Percentiles rank a stretch among this genome's conserved stretches.
Evolutionary conservation across 2,888 invertebrate species (phyloP).

Genomic region (Watsonalla binaria): DNA sequence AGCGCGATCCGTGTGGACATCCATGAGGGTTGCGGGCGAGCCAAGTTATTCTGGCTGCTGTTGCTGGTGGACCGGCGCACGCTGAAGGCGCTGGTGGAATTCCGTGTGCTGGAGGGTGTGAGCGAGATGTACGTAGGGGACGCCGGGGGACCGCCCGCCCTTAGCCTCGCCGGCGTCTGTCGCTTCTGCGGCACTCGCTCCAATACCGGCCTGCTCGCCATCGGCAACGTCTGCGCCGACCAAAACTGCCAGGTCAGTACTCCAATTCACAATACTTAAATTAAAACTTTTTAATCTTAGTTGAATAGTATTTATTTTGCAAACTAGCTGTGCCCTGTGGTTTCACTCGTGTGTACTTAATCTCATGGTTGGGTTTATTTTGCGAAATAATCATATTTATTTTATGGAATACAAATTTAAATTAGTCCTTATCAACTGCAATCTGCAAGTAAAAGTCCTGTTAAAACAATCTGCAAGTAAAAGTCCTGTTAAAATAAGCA

Average conservation of each 20-base stretch:
- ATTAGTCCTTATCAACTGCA: too few species aligned
- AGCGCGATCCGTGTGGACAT: constrained; percentile 97
- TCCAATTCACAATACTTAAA: too few species aligned
- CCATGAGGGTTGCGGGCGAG: constrained; percentile 97
- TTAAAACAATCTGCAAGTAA: background rate
- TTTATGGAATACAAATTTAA: too few species aligned
- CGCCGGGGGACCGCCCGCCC: constrained; percentile 31
- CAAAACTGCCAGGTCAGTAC: constrained; percentile 90
- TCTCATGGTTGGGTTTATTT: too few species aligned
- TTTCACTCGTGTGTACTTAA: too few species aligned
- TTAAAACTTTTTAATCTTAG: too few species aligned
- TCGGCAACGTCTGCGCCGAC: constrained; percentile 96
- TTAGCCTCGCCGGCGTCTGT: constrained; percentile 84
- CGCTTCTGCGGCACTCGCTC: constrained; percentile 94
- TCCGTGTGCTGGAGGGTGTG: constrained; percentile 81
- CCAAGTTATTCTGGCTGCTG: constrained; percentile 96
- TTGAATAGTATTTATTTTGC: too few species aligned
- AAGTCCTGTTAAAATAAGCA: background rate
- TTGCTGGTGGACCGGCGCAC: constrained; percentile 96
- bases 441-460: too few species aligned
- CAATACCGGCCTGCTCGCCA: constrained; percentile 89
- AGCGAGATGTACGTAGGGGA: constrained; percentile 20
- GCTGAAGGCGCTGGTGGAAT: constrained; percentile 93
- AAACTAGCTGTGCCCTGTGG: too few species aligned
- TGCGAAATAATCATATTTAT: too few species aligned